Conservation (phyloP, 2,888 invertebrate species). For the Teleiodes luculella region DNA sequence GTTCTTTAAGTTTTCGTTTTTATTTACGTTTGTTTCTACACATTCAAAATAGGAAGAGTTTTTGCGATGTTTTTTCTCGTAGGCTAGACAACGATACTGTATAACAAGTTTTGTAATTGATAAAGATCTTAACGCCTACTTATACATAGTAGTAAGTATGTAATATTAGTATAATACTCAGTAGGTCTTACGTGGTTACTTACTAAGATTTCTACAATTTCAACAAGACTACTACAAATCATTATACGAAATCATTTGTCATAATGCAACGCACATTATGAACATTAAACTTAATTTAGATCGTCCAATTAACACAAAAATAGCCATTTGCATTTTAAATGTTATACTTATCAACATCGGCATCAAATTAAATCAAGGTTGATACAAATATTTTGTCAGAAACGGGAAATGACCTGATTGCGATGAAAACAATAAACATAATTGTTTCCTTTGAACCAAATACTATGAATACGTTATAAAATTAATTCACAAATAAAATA, state of each 20-base stretch:
- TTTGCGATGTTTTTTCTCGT: too few species aligned
- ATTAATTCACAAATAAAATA: slow-evolving; percentile 17
- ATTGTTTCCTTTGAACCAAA: slow-evolving; percentile 27
- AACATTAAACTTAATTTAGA: slow-evolving; percentile 29
- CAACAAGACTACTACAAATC: neutral
- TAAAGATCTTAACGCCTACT: neutral
- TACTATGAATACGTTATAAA: slow-evolving; percentile 6
- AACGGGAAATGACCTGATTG: slow-evolving; percentile 19
- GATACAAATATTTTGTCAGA: slow-evolving; percentile 20
- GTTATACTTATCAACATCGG: slow-evolving; percentile 24
- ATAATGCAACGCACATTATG: neutral
- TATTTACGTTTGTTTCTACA: neutral
- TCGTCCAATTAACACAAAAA: slow-evolving; percentile 34
- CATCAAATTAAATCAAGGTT: slow-evolving; percentile 27
- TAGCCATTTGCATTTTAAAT: slow-evolving; percentile 25
- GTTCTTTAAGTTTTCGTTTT: slow-evolving; percentile 8
- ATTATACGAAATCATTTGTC: neutral
- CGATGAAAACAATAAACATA: slow-evolving; percentile 23
- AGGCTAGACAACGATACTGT: too few species aligned
- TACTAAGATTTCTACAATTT: neutral
- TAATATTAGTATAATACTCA: too few species aligned
- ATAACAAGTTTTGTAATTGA: neutral
- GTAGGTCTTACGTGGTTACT: neutral
- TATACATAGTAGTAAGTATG: too few species aligned
- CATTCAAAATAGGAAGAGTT: slow-evolving; percentile 9